Conservation (phyloP, 2,113 vertebrate genomes). For the Gambusia affinis region DNA sequence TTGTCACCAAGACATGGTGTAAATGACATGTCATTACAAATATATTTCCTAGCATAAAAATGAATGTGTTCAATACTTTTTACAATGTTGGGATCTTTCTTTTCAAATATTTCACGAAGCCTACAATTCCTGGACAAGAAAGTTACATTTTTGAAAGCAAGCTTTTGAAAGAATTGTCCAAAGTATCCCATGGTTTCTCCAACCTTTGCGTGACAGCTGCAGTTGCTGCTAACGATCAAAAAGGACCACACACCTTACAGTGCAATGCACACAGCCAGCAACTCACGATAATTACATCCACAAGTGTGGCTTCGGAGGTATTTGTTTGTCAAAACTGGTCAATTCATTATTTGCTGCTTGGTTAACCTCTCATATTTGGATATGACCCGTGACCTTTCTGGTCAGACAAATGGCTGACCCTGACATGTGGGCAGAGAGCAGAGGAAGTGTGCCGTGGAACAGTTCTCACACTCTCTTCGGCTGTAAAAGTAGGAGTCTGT, state of each 20-base stretch:
- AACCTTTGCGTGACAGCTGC: slow-evolving; percentile 49
- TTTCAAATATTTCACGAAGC: slow-evolving; percentile 42
- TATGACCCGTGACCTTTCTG: slow-evolving; percentile 36
- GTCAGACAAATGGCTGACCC: slow-evolving; percentile 61
- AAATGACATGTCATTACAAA: background rate
- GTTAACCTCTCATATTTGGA: slow-evolving; percentile 67
- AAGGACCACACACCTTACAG: slow-evolving; percentile 60
- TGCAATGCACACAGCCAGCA: slow-evolving; percentile 11
- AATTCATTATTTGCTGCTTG: slow-evolving; percentile 67
- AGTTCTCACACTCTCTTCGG: slow-evolving; percentile 14
- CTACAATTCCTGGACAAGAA: slow-evolving; percentile 22
- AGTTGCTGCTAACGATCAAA: slow-evolving; percentile 38
- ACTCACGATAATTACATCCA: slow-evolving; percentile 46
- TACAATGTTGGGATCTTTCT: slow-evolving; percentile 34
- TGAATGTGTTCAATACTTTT: background rate
- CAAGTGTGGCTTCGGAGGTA: slow-evolving; percentile 11
- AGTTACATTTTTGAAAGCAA: slow-evolving; percentile 1
- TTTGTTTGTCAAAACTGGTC: slow-evolving; percentile 59
- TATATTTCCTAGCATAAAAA: background rate
- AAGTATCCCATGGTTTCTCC: slow-evolving; percentile 22
- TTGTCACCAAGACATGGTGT: too few species aligned
- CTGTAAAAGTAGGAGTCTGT: slow-evolving; percentile 1
- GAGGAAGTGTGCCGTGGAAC: slow-evolving; percentile 50
- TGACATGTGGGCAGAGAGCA: slow-evolving; percentile 73
- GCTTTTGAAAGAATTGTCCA: slow-evolving; percentile 30